A percentile compares a stretch with the other conserved stretches of the same genome.
phyloP scores from a whole-genome alignment of 2,797 vertebrate genomes.

The Leptatherina wallacei region DNA sequence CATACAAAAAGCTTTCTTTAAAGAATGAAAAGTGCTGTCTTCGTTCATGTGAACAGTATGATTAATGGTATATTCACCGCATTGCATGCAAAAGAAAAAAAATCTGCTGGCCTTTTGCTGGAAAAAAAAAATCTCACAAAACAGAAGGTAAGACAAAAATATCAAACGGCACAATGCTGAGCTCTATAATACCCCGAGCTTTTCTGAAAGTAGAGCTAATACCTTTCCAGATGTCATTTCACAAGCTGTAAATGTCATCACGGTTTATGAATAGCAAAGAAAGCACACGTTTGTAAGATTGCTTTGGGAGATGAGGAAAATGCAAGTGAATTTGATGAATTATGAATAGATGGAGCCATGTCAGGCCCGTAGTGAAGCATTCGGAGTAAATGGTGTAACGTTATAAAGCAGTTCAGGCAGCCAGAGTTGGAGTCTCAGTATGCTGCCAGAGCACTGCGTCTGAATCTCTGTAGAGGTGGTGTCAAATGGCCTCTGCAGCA shows the following conservation, averaged over 20 bases:
- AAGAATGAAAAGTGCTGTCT: background rate
- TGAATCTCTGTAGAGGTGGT: conserved; percentile 59
- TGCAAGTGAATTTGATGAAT: background rate
- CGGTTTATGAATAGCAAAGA: background rate
- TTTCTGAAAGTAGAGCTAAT: conserved; percentile 6
- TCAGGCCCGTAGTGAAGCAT: background rate
- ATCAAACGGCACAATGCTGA: conserved; percentile 1
- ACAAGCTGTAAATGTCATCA: background rate
- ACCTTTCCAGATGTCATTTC: conserved; percentile 4
- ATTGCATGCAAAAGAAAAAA: background rate
- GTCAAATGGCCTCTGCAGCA: conserved; percentile 74
- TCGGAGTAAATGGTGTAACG: conserved; percentile 12
- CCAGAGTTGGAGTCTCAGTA: conserved; percentile 39
- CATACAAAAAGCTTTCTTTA: background rate
- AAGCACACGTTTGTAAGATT: background rate
- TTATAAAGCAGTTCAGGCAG: conserved; percentile 8
- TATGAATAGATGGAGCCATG: background rate
- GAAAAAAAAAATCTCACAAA: conserved; percentile 15
- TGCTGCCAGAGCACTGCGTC: conserved; percentile 50
- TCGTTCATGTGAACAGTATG: background rate
- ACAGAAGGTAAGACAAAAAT: background rate
- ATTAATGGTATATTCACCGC: background rate
- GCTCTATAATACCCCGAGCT: background rate
- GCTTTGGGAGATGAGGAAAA: background rate
- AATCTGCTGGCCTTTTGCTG: background rate